phyloP scores from a whole-genome alignment of 2,888 invertebrate genomes.

The Ornithoptera priamus region DNA sequence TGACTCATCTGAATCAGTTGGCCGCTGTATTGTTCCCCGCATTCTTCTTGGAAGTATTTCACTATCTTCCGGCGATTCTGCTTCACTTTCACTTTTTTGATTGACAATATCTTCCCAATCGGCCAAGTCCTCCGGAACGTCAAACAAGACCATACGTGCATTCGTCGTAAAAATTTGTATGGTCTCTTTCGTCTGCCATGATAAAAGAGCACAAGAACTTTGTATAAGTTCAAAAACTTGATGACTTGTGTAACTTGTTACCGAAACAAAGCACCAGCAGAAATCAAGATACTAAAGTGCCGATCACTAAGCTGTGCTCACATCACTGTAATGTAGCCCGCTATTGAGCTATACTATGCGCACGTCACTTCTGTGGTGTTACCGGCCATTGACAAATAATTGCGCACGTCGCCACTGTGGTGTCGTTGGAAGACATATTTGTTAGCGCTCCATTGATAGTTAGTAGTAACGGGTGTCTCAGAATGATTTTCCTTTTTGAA shows the following conservation, averaged over 20 bases:
- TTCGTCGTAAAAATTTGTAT: constrained; percentile 7
- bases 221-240: neutral
- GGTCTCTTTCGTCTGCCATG: neutral
- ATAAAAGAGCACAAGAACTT: neutral
- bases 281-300: neutral
- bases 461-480: too few relatives aligned
- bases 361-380: too few relatives aligned
- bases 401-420: too few relatives aligned
- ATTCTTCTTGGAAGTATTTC: neutral
- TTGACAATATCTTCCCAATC: neutral
- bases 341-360: neutral
- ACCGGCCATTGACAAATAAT: too few relatives aligned
- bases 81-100: constrained; percentile 2
- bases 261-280: neutral
- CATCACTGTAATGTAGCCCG: neutral
- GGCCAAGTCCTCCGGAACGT: neutral
- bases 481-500: too few relatives aligned
- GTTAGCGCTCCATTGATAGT: too few relatives aligned
- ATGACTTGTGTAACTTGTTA: constrained; percentile 1
- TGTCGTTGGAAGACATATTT: too few relatives aligned
- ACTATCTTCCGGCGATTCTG: neutral
- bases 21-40: neutral
- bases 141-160: neutral
- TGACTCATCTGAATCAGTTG: constrained; percentile 1
- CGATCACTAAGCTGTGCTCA: neutral